These are phyloP conservation scores for Zosterops pallidus DNA, from an alignment of 2,113 vertebrate species.

Conservation along the genomic window DNA sequence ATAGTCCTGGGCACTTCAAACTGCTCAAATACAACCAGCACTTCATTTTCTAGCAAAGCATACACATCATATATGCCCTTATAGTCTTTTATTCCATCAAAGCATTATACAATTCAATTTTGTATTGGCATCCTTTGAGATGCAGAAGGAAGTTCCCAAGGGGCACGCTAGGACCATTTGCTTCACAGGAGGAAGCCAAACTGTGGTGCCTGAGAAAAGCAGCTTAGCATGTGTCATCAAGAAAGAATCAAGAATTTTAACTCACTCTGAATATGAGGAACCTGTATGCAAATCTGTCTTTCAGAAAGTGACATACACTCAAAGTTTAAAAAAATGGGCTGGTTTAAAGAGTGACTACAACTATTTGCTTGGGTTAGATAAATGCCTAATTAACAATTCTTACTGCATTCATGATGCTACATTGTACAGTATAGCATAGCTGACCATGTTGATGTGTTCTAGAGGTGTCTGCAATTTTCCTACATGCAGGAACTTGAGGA, in stretches of 20 bases:
- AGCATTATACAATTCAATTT: neutral
- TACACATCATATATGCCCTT: neutral
- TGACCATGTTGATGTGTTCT: neutral
- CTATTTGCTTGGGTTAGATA: neutral
- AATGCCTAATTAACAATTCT: neutral
- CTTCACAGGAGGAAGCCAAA: neutral
- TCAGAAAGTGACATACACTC: neutral
- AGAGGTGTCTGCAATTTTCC: neutral
- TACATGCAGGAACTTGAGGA: neutral
- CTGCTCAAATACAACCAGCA: neutral
- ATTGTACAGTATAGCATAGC: neutral
- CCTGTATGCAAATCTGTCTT: neutral
- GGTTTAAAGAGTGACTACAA: neutral
- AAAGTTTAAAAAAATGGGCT: neutral
- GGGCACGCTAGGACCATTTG: rapidly evolving
- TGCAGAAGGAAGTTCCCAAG: neutral
- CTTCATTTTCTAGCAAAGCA: neutral
- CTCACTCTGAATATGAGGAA: neutral
- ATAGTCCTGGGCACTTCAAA: neutral
- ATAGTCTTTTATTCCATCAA: neutral
- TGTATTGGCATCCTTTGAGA: neutral
- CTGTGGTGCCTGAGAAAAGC: neutral
- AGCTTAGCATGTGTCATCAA: neutral
- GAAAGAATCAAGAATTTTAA: neutral
- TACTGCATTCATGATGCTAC: neutral